phyloP scores from a whole-genome alignment of 2,888 invertebrate species.

The Noctua janthina region DNA sequence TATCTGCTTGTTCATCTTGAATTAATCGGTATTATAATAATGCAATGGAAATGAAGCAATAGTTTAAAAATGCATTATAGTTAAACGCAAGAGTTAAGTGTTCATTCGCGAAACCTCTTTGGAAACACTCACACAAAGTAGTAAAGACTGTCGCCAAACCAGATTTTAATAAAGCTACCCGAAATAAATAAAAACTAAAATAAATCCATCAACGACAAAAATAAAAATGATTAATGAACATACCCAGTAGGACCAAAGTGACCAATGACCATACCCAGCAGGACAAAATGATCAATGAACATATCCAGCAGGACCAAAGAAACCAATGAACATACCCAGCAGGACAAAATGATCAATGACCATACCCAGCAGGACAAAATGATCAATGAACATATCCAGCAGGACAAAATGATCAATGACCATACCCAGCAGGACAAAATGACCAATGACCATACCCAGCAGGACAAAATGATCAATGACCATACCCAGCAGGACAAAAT shows the following conservation, averaged over 20 bases:
- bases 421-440: too few relatives aligned
- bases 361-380: too few relatives aligned
- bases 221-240: too few relatives aligned
- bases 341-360: too few relatives aligned
- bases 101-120: not conserved
- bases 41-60: not conserved
- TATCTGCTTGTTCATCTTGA: not conserved
- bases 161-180: not conserved
- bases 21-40: not conserved
- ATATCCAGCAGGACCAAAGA: too few relatives aligned
- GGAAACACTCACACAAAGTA: not conserved
- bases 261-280: too few relatives aligned
- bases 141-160: not conserved
- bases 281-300: not conserved
- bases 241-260: not conserved
- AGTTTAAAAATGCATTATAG: not conserved
- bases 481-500: not conserved
- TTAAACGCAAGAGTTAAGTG: not conserved
- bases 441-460: constrained; percentile 22
- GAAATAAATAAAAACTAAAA: not conserved
- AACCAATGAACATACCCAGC: too few relatives aligned
- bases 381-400: too few relatives aligned
- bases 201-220: not conserved
- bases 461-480: constrained; percentile 21
- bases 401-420: too few relatives aligned